phyloP scores from a whole-genome alignment of 2,888 invertebrate species.

The Pomacea canaliculata region DNA sequence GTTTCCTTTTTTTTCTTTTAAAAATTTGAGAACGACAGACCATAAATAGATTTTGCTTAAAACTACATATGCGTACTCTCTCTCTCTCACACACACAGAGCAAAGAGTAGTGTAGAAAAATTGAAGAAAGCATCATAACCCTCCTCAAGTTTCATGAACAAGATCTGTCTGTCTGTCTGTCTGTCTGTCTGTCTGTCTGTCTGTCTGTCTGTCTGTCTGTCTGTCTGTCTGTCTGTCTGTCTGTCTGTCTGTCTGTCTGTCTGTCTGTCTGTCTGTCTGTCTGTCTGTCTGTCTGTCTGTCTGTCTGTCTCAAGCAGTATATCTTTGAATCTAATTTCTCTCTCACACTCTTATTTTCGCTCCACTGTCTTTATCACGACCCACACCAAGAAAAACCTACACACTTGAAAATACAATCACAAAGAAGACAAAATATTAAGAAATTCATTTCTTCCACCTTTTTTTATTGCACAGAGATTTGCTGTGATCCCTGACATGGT shows the following conservation, averaged over 20 bases:
- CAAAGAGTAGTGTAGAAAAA: background rate
- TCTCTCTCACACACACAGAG: background rate
- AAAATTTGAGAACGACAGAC: too few species aligned
- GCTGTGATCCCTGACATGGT: too few species aligned
- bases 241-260: slow-evolving; percentile 12
- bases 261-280: background rate
- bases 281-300: slow-evolving; percentile 13
- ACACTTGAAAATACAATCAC: too few species aligned
- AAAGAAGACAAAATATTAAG: too few species aligned
- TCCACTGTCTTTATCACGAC: background rate
- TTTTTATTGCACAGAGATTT: too few species aligned
- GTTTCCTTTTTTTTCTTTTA: background rate
- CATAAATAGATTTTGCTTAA: too few species aligned
- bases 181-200: slow-evolving; percentile 1
- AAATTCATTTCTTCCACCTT: too few species aligned
- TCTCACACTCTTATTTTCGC: background rate
- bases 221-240: background rate
- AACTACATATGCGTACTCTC: background rate
- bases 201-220: slow-evolving; percentile 10
- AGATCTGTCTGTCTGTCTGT: slow-evolving; percentile 7
- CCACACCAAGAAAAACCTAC: too few species aligned
- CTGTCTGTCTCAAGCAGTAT: background rate
- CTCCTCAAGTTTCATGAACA: background rate
- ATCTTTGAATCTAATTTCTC: background rate
- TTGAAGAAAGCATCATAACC: background rate